phyloP scores from a whole-genome alignment of 2,888 invertebrate genomes.

The Tupiocoris notatus region DNA sequence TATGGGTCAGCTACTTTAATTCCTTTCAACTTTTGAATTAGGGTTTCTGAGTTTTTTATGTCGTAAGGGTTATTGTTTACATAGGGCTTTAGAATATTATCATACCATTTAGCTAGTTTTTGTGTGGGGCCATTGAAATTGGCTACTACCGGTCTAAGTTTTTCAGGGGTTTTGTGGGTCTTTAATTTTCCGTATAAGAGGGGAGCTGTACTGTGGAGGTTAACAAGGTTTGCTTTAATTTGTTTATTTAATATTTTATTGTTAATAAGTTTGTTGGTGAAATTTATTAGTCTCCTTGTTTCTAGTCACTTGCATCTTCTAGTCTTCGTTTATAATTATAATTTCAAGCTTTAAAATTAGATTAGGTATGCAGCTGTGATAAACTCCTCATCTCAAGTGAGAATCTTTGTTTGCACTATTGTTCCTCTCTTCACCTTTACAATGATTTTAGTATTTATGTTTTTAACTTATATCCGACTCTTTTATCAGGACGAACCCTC shows the following conservation, averaged over 20 bases:
- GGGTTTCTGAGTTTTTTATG: not conserved
- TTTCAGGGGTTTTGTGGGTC: not conserved
- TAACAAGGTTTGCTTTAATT: not conserved
- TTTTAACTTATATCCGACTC: too few species aligned
- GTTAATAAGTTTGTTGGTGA: not conserved
- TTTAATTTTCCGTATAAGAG: not conserved
- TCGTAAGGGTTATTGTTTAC: not conserved
- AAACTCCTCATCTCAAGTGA: not conserved
- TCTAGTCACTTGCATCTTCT: not conserved
- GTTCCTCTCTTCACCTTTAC: too few species aligned
- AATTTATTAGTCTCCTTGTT: not conserved
- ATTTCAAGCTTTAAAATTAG: not conserved
- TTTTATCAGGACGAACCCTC: too few species aligned
- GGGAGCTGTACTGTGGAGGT: not conserved
- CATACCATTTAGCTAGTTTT: not conserved
- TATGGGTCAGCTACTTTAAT: not conserved
- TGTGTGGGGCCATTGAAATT: not conserved
- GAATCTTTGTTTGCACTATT: not conserved
- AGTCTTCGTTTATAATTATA: not conserved
- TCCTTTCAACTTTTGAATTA: not conserved
- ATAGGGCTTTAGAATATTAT: not conserved
- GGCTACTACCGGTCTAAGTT: not conserved
- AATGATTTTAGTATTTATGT: too few species aligned
- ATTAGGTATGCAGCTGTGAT: not conserved
- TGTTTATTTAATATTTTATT: not conserved